phyloP scores from a whole-genome alignment of 2,797 vertebrate species.

The Microchirus variegatus region DNA sequence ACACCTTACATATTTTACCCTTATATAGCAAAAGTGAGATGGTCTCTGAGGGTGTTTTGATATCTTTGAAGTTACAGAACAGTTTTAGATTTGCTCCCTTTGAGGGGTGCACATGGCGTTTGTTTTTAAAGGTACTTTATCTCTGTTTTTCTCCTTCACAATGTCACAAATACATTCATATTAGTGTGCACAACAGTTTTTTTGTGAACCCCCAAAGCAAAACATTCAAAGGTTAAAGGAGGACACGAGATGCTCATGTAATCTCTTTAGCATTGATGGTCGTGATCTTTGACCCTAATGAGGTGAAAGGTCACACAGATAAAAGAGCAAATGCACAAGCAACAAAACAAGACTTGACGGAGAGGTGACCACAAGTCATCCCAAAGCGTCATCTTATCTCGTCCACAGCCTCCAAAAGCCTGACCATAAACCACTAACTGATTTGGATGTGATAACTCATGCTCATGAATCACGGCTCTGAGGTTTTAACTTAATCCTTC shows the following conservation, averaged over 20 bases:
- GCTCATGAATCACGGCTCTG: constrained; percentile 11
- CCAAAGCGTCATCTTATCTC: constrained; percentile 40
- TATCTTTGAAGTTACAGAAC: no score
- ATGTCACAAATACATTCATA: background rate
- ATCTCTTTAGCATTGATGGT: constrained; percentile 17
- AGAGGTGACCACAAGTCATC: constrained; percentile 31
- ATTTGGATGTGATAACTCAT: constrained; percentile 24
- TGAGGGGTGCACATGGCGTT: constrained; percentile 10
- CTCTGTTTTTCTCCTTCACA: background rate
- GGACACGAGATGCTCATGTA: background rate
- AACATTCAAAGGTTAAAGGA: background rate
- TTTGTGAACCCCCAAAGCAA: background rate
- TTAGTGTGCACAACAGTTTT: background rate
- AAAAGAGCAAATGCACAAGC: constrained; percentile 20
- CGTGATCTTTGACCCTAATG: constrained; percentile 28
- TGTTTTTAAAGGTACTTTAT: constrained; percentile 22
- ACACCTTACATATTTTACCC: constrained; percentile 60
- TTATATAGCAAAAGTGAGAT: constrained; percentile 44
- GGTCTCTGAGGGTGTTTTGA: constrained; percentile 20
- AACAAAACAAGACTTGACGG: constrained; percentile 36
- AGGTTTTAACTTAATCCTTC: constrained; percentile 23
- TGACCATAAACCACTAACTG: constrained; percentile 33
- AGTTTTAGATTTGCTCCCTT: constrained; percentile 15
- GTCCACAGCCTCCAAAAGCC: background rate
- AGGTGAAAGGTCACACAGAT: constrained; percentile 51